Base-by-base conservation (phyloP, 2,113 vertebrate species). In the Bubo scandiacus region DNA sequence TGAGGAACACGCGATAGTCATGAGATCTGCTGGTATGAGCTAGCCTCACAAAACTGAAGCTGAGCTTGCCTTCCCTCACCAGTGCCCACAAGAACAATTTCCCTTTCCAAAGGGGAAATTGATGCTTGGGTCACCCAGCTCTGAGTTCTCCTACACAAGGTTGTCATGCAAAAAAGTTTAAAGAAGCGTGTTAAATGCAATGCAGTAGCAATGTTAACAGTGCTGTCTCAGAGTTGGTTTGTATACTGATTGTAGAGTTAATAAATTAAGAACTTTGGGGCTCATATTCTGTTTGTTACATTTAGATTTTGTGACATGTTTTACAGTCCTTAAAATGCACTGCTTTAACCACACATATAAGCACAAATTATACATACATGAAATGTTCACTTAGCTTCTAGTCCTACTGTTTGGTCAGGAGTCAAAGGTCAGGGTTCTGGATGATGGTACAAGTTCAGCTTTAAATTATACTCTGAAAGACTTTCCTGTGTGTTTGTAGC, bases 61-160 rank as follows among this genome's bases (percentile, higher is more conserved):
- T 49, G 21, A 74, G 52, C 16, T 11, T 6, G 25, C 43, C 45
- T 75, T 42, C 43, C 74, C 42, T 54, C 71, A 42, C 22, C 55
- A 49, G 32, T 40, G 19, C 16, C 61, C 42, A 26, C 21, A 32
- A 32, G 47, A 57, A 40, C 17, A 13, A 62, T n/a, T 84, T 71
- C 49, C 67, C 52, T 42, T 55, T 58, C 79, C 26, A 4, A 55
- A 47, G 0, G 2, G 30, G 21, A 86, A 62, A 55, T 5, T 1
- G 11, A 19, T 11, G 40, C 29, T 19, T 42, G 59, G 58, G 42
- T 38, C 57, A 52, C 13, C 3, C 62, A 62, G 51, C 18, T 73
- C 23, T 2, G 14, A 30, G 36, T 6, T 34, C 65, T 75, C 0
- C 0, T 9, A 21, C 55, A 19, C 26, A 15, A 47, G 23, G 34